Base-by-base conservation (phyloP, 1,140 invertebrate genomes). In the Nephotettix cincticeps region DNA sequence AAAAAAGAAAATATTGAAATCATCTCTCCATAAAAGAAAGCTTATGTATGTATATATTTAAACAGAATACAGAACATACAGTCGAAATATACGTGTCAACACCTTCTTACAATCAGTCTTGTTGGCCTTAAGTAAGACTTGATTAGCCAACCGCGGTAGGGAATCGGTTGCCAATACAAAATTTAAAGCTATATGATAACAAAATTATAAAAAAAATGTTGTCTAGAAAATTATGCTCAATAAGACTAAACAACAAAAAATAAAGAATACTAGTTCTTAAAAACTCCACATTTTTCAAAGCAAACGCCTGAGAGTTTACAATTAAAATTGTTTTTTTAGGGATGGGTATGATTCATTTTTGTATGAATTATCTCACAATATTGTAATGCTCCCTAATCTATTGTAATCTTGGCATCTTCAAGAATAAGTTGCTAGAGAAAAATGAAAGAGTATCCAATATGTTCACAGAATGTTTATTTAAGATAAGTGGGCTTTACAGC, bases 21-120 rank as follows among this genome's bases (percentile, higher is more conserved):
- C n/a, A 51, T 51, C 47, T 51, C 47, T 9, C 47, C 6, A 40
- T 40, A 9, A 40, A 51, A 51, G 47, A 9, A n/a, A 9, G 21
- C 4, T 21, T 3, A n/a, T 3, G 4, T 21, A 51, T 2, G 3
- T 51, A 36, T 6, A 4, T 9, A 4, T 51, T 51, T n/a, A 51
- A 51, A 40, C 36, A 51, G 4, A 51, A 51, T 51, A 51, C 47
- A 51, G 6, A 51, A 51, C 6, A 51, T 51, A 51, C 47, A 51
- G 21, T 51, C 21, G 4, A 51, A 21, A n/a, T 51, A 21, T 51
- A n/a, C 3, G 6, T 11, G 3, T 51, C n/a, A 51, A 51, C 47
- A 51, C n/a, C 6, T 51, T 19, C 21, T 40, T 43, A 51, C 47
- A 51, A n/a, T 51, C 47, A 51, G 47, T 51, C 47, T 51, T 51